A percentile compares a stretch with the other conserved stretches of the same genome.
Conservation (phyloP, 2,113 vertebrate species). For the Cavia aperea region DNA sequence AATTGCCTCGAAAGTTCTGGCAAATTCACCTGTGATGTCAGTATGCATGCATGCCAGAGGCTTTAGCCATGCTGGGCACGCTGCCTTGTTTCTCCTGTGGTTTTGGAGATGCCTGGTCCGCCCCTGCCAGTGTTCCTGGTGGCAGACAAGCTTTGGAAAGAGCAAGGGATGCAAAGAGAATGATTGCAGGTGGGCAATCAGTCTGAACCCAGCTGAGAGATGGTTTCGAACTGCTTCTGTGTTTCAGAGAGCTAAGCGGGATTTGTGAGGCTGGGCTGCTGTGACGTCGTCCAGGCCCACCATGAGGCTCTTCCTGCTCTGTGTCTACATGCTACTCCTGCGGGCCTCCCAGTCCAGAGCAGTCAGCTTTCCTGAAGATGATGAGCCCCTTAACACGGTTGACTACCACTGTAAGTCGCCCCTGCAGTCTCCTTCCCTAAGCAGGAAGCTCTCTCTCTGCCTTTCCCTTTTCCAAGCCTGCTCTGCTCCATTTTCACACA, state of each 20-base stretch:
- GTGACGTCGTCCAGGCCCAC: slow-evolving; percentile 73
- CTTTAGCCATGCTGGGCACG: slow-evolving; percentile 23
- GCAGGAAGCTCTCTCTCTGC: not conserved
- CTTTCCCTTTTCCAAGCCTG: not conserved
- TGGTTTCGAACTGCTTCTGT: slow-evolving; percentile 53
- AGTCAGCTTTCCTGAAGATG: slow-evolving; percentile 95
- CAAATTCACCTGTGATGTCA: slow-evolving; percentile 65
- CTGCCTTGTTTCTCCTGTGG: slow-evolving; percentile 7
- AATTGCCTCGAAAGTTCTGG: slow-evolving; percentile 56
- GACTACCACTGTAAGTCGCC: slow-evolving; percentile 92
- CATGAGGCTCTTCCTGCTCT: slow-evolving; percentile 85
- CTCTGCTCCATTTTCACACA: slow-evolving; percentile 1
- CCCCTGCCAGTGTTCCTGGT: not conserved
- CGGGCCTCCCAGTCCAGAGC: slow-evolving; percentile 78
- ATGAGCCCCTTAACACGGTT: slow-evolving; percentile 85
- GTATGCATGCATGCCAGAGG: slow-evolving; percentile 42
- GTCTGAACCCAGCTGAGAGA: not conserved
- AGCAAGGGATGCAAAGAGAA: not conserved
- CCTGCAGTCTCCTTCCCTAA: not conserved
- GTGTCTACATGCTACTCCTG: slow-evolving; percentile 81
- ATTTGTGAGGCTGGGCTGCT: slow-evolving; percentile 75
- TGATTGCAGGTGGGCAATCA: not conserved
- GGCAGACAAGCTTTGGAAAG: not conserved
- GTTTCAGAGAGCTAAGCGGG: slow-evolving; percentile 81
- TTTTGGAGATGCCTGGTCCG: slow-evolving; percentile 14